Conservation (phyloP, 1,140 invertebrate genomes). For the Octopus sinensis region DNA sequence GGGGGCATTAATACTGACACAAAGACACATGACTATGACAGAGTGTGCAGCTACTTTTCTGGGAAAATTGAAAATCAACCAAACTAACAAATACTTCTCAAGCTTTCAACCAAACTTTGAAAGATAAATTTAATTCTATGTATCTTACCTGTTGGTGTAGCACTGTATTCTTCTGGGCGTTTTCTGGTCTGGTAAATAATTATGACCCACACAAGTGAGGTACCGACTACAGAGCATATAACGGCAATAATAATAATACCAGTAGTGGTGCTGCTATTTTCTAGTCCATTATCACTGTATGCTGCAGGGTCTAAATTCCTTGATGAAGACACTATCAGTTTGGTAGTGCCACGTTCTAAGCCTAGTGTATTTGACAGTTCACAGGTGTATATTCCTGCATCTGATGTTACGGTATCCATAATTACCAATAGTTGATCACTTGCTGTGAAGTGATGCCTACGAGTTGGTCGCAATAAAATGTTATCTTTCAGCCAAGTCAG, state of each 20-base stretch:
- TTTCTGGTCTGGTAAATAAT: slow-evolving; percentile 80
- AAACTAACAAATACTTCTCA: too few species aligned
- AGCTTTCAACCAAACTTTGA: too few species aligned
- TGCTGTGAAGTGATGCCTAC: slow-evolving; percentile 77
- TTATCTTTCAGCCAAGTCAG: slow-evolving; percentile 88
- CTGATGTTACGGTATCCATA: slow-evolving; percentile 70
- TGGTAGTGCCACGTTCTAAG: slow-evolving; percentile 62
- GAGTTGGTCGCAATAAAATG: slow-evolving; percentile 65
- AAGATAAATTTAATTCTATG: not conserved
- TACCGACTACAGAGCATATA: slow-evolving; percentile 83
- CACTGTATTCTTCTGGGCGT: slow-evolving; percentile 50
- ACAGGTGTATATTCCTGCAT: slow-evolving; percentile 85
- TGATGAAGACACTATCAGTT: slow-evolving; percentile 43
- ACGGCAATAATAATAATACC: slow-evolving; percentile 85
- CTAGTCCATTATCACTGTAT: slow-evolving; percentile 24
- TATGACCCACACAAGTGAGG: slow-evolving; percentile 86
- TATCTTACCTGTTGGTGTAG: slow-evolving; percentile 43
- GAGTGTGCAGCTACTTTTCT: too few species aligned
- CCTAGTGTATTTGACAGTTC: slow-evolving; percentile 72
- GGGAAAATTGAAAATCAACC: too few species aligned
- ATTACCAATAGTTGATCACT: slow-evolving; percentile 85
- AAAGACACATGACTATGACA: too few species aligned
- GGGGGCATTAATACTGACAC: too few species aligned
- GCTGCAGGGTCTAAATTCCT: slow-evolving; percentile 18
- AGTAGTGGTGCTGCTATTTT: slow-evolving; percentile 69